Conservation (phyloP, 37 sponge, comb jelly and placozoan genomes). For the Haliclona indistincta region DNA sequence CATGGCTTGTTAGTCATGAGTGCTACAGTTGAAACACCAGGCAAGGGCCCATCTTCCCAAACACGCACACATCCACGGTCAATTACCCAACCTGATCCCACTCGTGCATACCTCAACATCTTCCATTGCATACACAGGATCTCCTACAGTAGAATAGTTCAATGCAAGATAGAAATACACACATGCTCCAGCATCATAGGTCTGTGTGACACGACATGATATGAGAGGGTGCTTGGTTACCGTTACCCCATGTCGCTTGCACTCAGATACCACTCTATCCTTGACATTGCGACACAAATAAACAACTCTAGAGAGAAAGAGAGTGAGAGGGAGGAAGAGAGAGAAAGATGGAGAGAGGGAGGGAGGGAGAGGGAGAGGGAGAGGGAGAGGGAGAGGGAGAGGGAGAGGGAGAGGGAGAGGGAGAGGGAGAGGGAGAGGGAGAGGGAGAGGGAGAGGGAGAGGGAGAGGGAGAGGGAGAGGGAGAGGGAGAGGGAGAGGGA, state of each 20-base stretch:
- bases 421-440: constrained; percentile 2
- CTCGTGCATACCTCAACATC: constrained; percentile 66
- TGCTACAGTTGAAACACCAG: too few relatives aligned
- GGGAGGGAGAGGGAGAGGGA: constrained; percentile 3
- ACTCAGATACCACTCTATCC: constrained; percentile 58
- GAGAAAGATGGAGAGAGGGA: background rate
- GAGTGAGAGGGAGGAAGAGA: too few relatives aligned
- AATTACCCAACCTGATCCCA: too few relatives aligned
- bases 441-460: constrained; percentile 1
- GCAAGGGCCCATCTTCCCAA: too few relatives aligned
- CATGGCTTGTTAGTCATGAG: too few relatives aligned
- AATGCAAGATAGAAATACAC: constrained; percentile 92
- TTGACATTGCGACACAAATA: constrained; percentile 77
- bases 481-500: background rate
- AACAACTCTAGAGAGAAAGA: constrained; percentile 45
- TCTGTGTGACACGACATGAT: constrained; percentile 85
- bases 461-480: background rate
- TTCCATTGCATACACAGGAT: constrained; percentile 76
- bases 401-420: constrained; percentile 8
- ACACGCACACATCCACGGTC: too few relatives aligned
- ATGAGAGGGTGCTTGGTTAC: constrained; percentile 31
- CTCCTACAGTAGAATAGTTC: constrained; percentile 63
- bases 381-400: background rate
- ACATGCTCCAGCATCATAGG: constrained; percentile 91
- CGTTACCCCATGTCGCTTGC: constrained; percentile 49